A percentile compares a stretch with the other conserved stretches of the same genome.
Evolutionary conservation across 2,113 vertebrate genomes (phyloP).

Genomic region (Vulpes ferrilata): DNA sequence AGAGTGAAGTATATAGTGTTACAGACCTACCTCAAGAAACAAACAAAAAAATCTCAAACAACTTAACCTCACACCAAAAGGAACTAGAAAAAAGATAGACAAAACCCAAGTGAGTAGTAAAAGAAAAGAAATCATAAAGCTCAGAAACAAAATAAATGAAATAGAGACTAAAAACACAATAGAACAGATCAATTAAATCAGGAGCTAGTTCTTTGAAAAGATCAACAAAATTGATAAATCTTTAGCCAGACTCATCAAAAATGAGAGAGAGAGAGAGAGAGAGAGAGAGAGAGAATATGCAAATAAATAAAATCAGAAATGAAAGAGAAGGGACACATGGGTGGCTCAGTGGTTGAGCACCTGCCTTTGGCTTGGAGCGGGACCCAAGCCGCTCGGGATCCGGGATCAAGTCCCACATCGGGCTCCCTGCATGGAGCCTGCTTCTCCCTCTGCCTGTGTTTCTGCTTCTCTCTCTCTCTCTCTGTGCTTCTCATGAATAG

Average conservation of each 20-base stretch:
- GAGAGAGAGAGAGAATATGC: background rate
- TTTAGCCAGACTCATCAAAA: background rate
- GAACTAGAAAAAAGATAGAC: background rate
- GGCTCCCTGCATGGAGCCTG: too few relatives aligned
- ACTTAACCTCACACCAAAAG: background rate
- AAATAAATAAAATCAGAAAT: background rate
- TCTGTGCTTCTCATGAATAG: too few relatives aligned
- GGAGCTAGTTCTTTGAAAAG: background rate
- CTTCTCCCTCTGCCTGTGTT: too few relatives aligned
- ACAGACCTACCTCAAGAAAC: background rate
- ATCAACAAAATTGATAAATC: background rate
- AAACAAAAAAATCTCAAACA: background rate
- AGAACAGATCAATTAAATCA: background rate
- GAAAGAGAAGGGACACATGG: background rate
- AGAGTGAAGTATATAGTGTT: background rate
- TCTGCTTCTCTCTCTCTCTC: too few relatives aligned
- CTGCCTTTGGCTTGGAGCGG: too few relatives aligned
- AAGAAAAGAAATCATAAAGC: background rate
- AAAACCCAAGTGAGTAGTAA: background rate
- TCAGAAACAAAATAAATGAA: background rate
- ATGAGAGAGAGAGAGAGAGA: background rate
- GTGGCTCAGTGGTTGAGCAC: too few relatives aligned
- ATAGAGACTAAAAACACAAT: background rate
- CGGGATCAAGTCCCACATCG: too few relatives aligned
- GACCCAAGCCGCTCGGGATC: too few relatives aligned